Percentiles rank a stretch among this genome's conserved stretches.
Evolutionary conservation across 2,888 invertebrate genomes (phyloP).

Genomic region (Melieria picta): DNA sequence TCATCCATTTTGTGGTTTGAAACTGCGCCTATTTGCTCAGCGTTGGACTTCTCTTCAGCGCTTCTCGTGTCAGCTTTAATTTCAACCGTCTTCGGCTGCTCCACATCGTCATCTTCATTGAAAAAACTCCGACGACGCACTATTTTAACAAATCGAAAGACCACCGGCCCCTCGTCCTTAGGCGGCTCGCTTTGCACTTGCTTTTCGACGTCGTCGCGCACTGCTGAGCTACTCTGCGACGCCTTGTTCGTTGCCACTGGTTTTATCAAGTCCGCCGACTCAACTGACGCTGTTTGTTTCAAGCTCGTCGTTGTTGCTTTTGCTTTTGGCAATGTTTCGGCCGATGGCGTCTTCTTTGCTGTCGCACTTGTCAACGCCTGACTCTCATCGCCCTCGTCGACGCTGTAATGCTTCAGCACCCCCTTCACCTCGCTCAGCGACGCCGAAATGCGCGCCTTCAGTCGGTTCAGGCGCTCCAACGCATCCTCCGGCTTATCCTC

Average conservation of each 20-base stretch:
- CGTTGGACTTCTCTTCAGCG: conserved; percentile 3
- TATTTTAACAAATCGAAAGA: conserved; percentile 62
- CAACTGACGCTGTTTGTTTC: neutral
- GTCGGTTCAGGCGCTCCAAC: conserved; percentile 59
- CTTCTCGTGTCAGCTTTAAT: conserved; percentile 9
- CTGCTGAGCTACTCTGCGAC: neutral
- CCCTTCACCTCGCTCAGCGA: conserved; percentile 63
- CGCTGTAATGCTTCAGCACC: conserved; percentile 62
- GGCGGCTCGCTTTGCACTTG: no score
- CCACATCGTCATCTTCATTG: conserved; percentile 53
- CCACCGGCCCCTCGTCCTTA: conserved; percentile 48
- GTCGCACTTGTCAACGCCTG: no score
- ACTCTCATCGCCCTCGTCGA: conserved; percentile 51
- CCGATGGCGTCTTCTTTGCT: conserved; percentile 13
- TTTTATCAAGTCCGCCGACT: neutral
- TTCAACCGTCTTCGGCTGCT: conserved; percentile 25
- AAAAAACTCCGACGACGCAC: conserved; percentile 59
- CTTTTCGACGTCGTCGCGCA: neutral
- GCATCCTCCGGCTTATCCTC: conserved; percentile 57
- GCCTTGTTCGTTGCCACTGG: conserved; percentile 3
- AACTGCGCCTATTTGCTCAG: neutral
- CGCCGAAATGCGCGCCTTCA: conserved; percentile 62
- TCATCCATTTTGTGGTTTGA: neutral
- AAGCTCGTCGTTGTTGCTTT: conserved; percentile 7
- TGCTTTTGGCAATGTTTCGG: no score